phyloP scores from a whole-genome alignment of 2,797 vertebrate genomes.

The Capromys pilorides region DNA sequence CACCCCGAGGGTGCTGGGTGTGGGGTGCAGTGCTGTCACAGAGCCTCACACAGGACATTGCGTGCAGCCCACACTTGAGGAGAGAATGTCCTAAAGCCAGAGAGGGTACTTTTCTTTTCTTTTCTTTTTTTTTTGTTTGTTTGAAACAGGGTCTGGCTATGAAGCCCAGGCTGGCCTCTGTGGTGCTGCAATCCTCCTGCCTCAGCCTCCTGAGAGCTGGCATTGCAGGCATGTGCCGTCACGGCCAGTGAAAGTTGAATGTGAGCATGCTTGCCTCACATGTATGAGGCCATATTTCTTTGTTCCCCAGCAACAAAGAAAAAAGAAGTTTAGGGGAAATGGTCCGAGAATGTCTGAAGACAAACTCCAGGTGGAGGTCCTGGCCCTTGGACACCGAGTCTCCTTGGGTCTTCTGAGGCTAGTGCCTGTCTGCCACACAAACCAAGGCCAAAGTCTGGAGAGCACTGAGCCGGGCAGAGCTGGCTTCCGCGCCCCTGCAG shows the following conservation, averaged over 20 bases:
- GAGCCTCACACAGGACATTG: not conserved
- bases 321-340: not conserved
- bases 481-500: too few species aligned
- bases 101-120: not conserved
- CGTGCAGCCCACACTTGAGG: not conserved
- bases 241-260: too few species aligned
- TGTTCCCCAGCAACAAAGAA: not conserved
- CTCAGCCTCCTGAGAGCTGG: too few species aligned
- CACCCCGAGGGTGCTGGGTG: constrained; percentile 55
- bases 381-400: not conserved
- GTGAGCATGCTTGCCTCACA: too few species aligned
- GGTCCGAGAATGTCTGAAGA: not conserved
- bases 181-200: too few species aligned
- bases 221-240: too few species aligned
- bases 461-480: too few species aligned
- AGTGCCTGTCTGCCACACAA: not conserved
- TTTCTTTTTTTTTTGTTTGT: too few species aligned
- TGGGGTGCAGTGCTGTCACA: not conserved
- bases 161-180: not conserved
- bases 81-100: not conserved
- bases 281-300: not conserved
- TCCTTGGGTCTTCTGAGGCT: not conserved
- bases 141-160: not conserved
- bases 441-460: not conserved
- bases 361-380: not conserved